These are phyloP conservation scores for Lethrus apterus DNA, from an alignment of 1,140 invertebrate genomes.

Conservation along the genomic window DNA sequence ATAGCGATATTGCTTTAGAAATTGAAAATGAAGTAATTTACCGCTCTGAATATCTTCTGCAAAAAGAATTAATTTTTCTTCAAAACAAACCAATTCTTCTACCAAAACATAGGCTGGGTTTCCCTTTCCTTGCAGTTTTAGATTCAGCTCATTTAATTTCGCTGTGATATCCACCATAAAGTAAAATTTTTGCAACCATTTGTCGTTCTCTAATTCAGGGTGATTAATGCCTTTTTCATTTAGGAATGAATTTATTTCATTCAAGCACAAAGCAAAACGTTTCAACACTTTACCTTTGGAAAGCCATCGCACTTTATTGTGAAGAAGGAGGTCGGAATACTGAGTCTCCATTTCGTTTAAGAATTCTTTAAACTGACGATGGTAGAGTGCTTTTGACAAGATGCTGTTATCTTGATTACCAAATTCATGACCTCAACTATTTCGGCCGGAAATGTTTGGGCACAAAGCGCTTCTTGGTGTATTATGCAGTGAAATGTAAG, in stretches of 20 bases:
- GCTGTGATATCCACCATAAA: conserved; percentile 32
- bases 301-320: conserved; percentile 27
- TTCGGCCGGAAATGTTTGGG: conserved; percentile 31
- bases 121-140: conserved; percentile 33
- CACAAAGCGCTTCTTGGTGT: conserved; percentile 31
- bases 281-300: conserved; percentile 28
- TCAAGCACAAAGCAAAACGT: too few species aligned
- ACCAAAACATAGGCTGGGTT: too few species aligned
- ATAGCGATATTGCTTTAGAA: conserved; percentile 21
- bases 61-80: too few species aligned
- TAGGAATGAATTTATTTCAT: too few species aligned
- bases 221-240: conserved; percentile 30
- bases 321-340: conserved; percentile 27
- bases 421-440: not conserved
- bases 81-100: too few species aligned
- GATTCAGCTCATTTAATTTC: too few species aligned
- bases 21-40: too few species aligned
- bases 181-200: too few species aligned
- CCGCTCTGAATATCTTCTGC: too few species aligned
- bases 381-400: too few species aligned
- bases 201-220: conserved; percentile 24
- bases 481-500: conserved; percentile 31
- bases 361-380: too few species aligned
- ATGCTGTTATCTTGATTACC: not conserved
- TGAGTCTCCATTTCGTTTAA: too few species aligned